These are phyloP conservation scores for Alca torda DNA, from an alignment of 2,797 vertebrate genomes.

Conservation along the genomic window DNA sequence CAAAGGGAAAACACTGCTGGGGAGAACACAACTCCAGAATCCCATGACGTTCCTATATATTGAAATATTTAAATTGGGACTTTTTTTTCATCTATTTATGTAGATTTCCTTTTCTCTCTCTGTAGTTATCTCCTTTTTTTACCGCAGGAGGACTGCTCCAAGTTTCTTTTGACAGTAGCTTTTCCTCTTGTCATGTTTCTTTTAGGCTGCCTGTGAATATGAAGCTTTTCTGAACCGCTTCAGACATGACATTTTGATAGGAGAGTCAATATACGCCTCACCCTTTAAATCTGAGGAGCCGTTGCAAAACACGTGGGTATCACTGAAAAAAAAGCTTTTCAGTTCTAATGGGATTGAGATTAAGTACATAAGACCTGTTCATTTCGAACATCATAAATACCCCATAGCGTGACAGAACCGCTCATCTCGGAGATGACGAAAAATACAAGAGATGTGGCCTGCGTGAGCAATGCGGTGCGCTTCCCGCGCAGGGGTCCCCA, in stretches of 20 bases:
- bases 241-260: background rate
- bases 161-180: background rate
- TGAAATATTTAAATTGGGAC: background rate
- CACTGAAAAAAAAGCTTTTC: background rate
- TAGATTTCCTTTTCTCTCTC: background rate
- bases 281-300: background rate
- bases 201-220: background rate
- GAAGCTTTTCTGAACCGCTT: background rate
- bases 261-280: background rate
- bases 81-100: background rate
- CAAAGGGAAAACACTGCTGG: background rate
- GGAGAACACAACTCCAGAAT: background rate
- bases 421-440: background rate
- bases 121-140: background rate
- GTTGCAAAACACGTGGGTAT: background rate
- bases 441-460: background rate
- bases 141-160: background rate
- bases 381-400: background rate
- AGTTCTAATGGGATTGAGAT: background rate
- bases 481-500: background rate
- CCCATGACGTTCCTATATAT: background rate
- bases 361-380: background rate
- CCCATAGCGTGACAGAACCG: background rate
- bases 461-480: accelerated
- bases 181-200: background rate